A percentile compares a stretch with the other conserved stretches of the same genome.
phyloP scores from a whole-genome alignment of 2,113 vertebrate species.

The Cyprinus carpio region DNA sequence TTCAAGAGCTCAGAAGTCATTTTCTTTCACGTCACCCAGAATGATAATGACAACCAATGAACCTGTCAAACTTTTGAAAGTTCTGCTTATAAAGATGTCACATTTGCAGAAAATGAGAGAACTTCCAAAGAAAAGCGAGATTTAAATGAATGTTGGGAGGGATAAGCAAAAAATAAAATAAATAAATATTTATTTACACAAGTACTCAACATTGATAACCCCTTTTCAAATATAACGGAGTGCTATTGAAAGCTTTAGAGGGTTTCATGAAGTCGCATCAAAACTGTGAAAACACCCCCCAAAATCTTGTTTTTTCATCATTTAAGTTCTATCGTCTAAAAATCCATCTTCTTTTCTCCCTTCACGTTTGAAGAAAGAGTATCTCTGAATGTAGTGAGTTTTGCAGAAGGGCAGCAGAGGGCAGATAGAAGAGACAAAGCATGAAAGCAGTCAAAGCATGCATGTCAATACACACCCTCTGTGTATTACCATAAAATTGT shows the following conservation, averaged over 20 bases:
- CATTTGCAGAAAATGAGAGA: neutral
- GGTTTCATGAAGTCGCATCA: neutral
- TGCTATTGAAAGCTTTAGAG: neutral
- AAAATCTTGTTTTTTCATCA: neutral
- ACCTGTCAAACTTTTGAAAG: neutral
- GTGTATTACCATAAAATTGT: neutral
- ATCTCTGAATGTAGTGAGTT: neutral
- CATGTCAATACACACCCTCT: neutral
- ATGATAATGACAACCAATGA: neutral
- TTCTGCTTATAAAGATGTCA: neutral
- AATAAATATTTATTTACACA: neutral
- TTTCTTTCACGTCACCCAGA: neutral
- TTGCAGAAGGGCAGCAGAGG: neutral
- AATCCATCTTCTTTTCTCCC: neutral
- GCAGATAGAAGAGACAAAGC: neutral
- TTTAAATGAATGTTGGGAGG: neutral
- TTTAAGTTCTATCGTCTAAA: neutral
- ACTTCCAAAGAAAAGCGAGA: neutral
- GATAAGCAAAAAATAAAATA: neutral
- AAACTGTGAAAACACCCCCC: neutral
- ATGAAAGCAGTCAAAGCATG: neutral
- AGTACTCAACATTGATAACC: neutral
- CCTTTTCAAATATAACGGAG: constrained; percentile 7
- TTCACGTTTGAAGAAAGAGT: neutral
- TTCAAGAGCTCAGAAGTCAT: neutral